Evolutionary conservation across 2,113 vertebrate genomes (phyloP).

Genomic region (Crotalus helleri): DNA sequence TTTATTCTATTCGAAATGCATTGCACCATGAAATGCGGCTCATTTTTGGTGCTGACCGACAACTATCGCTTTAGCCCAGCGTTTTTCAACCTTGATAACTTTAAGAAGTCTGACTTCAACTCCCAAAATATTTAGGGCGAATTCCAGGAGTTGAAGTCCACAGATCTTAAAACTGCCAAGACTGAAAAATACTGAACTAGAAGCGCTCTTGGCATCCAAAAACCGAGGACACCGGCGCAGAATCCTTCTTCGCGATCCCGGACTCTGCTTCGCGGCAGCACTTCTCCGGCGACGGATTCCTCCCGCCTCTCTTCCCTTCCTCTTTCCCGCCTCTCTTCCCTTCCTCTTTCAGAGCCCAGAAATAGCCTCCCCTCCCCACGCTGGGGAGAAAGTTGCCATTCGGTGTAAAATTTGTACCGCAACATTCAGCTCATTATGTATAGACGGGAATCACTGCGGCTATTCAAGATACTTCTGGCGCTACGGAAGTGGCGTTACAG

Average conservation of each 20-base stretch:
- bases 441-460: background rate
- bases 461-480: slow-evolving; percentile 55
- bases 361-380: background rate
- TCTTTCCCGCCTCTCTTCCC: too few relatives aligned
- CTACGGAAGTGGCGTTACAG: slow-evolving; percentile 59
- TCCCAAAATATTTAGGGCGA: background rate
- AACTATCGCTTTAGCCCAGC: background rate
- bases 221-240: background rate
- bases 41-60: background rate
- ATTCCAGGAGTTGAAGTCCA: background rate
- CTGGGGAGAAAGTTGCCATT: background rate
- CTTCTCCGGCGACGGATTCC: background rate
- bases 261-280: background rate
- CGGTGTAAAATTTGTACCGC: background rate
- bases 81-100: background rate
- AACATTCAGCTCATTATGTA: background rate
- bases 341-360: background rate
- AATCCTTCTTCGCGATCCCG: background rate
- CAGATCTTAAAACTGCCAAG: background rate
- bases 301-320: too few relatives aligned
- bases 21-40: background rate
- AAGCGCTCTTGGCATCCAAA: background rate
- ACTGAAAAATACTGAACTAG: background rate
- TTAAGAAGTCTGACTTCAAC: background rate
- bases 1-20: background rate